A percentile compares a stretch with the other conserved stretches of the same genome.
Evolutionary conservation across 2,113 vertebrate species (phyloP).

Genomic region (Sylvietta virens): DNA sequence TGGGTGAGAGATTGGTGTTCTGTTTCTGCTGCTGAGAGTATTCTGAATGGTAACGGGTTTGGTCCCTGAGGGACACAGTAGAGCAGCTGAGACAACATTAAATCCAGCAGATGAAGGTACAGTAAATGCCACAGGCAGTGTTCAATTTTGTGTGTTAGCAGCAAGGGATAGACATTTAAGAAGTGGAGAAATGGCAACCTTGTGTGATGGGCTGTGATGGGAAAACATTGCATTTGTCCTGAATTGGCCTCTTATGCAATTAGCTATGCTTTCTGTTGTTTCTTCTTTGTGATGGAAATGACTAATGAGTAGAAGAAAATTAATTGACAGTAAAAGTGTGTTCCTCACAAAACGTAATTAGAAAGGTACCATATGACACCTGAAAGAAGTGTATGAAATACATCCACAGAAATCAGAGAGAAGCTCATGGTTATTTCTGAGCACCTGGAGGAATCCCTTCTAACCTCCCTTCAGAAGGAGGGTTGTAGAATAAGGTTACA

Average conservation of each 20-base stretch:
- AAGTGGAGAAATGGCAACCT: slow-evolving; percentile 52
- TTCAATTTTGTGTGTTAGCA: slow-evolving; percentile 51
- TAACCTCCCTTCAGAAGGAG: neutral
- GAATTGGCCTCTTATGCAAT: slow-evolving; percentile 23
- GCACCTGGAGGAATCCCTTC: neutral
- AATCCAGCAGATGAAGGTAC: slow-evolving; percentile 63
- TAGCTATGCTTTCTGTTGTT: slow-evolving; percentile 13
- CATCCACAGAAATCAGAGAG: neutral
- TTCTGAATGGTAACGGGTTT: slow-evolving; percentile 40
- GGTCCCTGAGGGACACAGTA: slow-evolving; percentile 27
- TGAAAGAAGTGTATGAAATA: slow-evolving; percentile 10
- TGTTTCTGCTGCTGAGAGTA: slow-evolving; percentile 34
- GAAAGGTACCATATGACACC: neutral
- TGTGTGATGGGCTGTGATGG: slow-evolving; percentile 56
- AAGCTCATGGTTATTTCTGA: neutral
- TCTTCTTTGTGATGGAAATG: neutral
- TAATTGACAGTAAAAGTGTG: neutral
- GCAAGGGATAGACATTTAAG: slow-evolving; percentile 52
- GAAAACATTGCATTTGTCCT: slow-evolving; percentile 20
- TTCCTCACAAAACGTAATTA: neutral
- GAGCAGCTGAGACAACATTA: slow-evolving; percentile 63
- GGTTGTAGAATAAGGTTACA: neutral
- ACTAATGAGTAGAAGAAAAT: neutral
- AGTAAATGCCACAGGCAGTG: slow-evolving; percentile 49
- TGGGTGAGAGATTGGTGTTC: slow-evolving; percentile 19